A percentile compares a stretch with the other conserved stretches of the same genome.
Evolutionary conservation across 2,797 vertebrate species (phyloP).

Genomic region (Ptychobarbus kaznakovi): DNA sequence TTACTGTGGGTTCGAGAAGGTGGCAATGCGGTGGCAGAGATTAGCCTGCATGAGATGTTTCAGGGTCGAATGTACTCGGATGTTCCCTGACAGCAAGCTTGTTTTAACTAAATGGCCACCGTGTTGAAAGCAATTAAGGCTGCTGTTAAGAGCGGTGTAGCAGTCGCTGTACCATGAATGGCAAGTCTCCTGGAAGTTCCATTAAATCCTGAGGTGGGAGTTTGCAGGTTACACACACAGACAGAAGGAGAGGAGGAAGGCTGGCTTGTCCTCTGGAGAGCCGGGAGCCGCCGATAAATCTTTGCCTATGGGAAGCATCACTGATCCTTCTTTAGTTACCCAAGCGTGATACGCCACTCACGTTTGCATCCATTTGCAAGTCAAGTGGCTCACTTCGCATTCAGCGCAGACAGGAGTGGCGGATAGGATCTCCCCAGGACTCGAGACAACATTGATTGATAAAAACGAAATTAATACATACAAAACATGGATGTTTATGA

Average conservation of each 20-base stretch:
- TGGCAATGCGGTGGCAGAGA: slow-evolving; percentile 35
- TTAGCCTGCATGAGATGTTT: slow-evolving; percentile 30
- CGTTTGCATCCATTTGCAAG: slow-evolving; percentile 58
- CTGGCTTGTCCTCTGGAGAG: slow-evolving; percentile 45
- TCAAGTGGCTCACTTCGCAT: slow-evolving; percentile 58
- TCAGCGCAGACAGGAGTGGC: slow-evolving; percentile 41
- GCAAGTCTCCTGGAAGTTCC: slow-evolving; percentile 40
- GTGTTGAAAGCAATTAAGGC: slow-evolving; percentile 57
- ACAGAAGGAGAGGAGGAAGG: not conserved
- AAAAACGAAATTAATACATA: slow-evolving; percentile 55
- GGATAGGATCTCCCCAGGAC: slow-evolving; percentile 51
- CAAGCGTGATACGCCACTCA: slow-evolving; percentile 47
- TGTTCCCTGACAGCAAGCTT: slow-evolving; percentile 43
- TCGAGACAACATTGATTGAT: slow-evolving; percentile 46
- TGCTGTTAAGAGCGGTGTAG: slow-evolving; percentile 10
- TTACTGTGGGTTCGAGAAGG: slow-evolving; percentile 17
- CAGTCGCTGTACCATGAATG: slow-evolving; percentile 38
- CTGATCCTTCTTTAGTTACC: slow-evolving; percentile 52
- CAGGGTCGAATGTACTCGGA: slow-evolving; percentile 49
- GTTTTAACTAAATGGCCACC: slow-evolving; percentile 48
- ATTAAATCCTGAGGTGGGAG: slow-evolving; percentile 50
- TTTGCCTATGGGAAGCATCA: slow-evolving; percentile 44
- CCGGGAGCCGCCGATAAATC: slow-evolving; percentile 52
- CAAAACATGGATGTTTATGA: slow-evolving; percentile 48
- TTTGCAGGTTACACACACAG: slow-evolving; percentile 41